A percentile compares a stretch with the other conserved stretches of the same genome.
phyloP scores from a whole-genome alignment of 2,113 vertebrate genomes.

The Sinocyclocheilus anshuiensis region DNA sequence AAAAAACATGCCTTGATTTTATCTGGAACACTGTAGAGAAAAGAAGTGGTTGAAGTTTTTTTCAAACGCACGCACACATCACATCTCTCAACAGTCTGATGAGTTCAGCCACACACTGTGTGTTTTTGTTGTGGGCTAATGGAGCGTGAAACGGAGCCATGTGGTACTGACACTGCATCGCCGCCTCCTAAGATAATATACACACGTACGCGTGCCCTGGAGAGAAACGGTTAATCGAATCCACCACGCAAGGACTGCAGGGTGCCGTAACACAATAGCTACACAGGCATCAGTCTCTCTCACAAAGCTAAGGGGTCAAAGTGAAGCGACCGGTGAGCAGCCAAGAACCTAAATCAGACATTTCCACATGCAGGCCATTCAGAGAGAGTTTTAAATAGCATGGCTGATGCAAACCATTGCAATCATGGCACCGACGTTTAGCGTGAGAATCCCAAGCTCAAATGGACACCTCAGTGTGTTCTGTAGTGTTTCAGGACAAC shows the following conservation, averaged over 20 bases:
- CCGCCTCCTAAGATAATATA: conserved; percentile 16
- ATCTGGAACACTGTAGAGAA: background rate
- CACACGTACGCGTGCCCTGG: background rate
- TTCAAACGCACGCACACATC: background rate
- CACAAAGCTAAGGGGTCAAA: background rate
- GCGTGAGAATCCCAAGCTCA: background rate
- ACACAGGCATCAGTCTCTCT: background rate
- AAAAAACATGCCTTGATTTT: background rate
- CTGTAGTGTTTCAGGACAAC: background rate
- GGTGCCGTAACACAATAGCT: no score
- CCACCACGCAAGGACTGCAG: background rate
- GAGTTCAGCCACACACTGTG: conserved; percentile 25
- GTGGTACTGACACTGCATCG: conserved; percentile 41
- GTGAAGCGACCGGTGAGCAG: background rate
- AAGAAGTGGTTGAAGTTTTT: background rate
- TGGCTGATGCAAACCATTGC: conserved; percentile 49
- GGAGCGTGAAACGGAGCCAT: conserved; percentile 47
- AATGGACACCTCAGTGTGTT: background rate
- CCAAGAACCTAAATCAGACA: conserved; percentile 16
- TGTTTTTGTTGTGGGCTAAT: conserved; percentile 51
- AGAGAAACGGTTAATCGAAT: conserved; percentile 33
- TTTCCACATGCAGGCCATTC: conserved; percentile 22
- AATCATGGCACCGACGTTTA: conserved; percentile 16
- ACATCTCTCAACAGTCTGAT: background rate
- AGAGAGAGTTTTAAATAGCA: conserved; percentile 50